phyloP scores from a whole-genome alignment of 2,797 vertebrate genomes.

The Mus caroli region DNA sequence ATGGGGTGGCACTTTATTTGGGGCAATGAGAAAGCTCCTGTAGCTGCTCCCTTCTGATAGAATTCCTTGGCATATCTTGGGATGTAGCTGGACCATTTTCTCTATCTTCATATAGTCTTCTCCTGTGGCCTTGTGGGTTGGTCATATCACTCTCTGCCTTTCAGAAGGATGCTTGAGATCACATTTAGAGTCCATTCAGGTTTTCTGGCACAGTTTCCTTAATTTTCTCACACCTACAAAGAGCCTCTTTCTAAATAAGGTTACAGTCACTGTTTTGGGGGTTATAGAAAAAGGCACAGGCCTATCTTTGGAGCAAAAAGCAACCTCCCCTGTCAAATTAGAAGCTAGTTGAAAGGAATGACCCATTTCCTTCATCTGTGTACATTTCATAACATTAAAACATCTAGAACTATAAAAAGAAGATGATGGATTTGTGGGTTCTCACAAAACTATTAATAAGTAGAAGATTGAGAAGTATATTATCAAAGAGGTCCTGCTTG shows the following conservation, averaged over 20 bases:
- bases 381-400: neutral
- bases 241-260: neutral
- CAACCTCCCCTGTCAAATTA: neutral
- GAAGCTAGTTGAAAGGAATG: conserved; percentile 38
- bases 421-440: neutral
- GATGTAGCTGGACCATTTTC: neutral
- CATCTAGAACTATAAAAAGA: neutral
- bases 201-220: neutral
- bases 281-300: neutral
- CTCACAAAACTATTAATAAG: neutral
- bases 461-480: conserved; percentile 2
- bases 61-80: neutral
- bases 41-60: neutral
- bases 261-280: neutral
- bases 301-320: neutral
- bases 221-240: neutral
- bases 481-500: neutral
- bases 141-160: neutral
- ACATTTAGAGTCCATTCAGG: neutral
- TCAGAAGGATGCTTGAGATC: neutral
- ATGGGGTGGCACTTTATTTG: neutral
- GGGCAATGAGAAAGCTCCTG: neutral
- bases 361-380: neutral
- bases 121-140: neutral
- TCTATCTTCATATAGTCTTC: neutral